phyloP scores from a whole-genome alignment of 2,888 invertebrate genomes.

The Eupithecia insigniata region DNA sequence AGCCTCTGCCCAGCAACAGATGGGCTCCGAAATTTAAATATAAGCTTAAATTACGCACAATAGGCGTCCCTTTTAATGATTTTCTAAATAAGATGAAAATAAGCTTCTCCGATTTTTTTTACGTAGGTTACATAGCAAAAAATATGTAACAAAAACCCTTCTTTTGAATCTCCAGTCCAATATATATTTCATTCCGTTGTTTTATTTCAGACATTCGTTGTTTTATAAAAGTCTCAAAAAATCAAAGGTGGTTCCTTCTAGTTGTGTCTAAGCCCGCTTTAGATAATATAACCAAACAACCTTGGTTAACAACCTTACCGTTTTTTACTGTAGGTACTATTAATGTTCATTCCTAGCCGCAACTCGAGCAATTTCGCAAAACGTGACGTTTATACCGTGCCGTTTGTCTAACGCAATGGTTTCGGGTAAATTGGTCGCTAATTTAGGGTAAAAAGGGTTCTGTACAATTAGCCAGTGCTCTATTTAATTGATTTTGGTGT shows the following conservation, averaged over 20 bases:
- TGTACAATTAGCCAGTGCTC: slow-evolving; percentile 3
- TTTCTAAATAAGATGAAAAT: background rate
- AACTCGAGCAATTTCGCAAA: slow-evolving; percentile 6
- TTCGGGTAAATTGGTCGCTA: slow-evolving; percentile 11
- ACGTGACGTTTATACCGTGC: background rate
- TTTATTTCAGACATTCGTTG: background rate
- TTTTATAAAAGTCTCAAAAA: background rate
- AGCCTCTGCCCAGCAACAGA: background rate
- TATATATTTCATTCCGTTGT: background rate
- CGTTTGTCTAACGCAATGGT: slow-evolving; percentile 6
- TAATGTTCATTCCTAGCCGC: background rate
- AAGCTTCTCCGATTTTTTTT: background rate
- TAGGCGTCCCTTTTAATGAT: background rate
- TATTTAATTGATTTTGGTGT: slow-evolving; percentile 19
- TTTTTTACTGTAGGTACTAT: too few relatives aligned
- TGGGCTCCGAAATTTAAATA: background rate
- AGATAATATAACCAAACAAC: background rate
- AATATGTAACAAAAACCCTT: too few relatives aligned
- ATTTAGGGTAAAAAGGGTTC: slow-evolving; percentile 16
- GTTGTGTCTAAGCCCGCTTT: background rate
- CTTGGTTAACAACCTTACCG: background rate
- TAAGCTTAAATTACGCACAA: background rate
- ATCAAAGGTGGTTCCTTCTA: background rate
- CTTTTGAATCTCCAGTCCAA: background rate
- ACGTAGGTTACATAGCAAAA: background rate